A percentile compares a stretch with the other conserved stretches of the same genome.
Evolutionary conservation across 2,888 invertebrate genomes (phyloP).

Genomic region (Branchellion lobata): DNA sequence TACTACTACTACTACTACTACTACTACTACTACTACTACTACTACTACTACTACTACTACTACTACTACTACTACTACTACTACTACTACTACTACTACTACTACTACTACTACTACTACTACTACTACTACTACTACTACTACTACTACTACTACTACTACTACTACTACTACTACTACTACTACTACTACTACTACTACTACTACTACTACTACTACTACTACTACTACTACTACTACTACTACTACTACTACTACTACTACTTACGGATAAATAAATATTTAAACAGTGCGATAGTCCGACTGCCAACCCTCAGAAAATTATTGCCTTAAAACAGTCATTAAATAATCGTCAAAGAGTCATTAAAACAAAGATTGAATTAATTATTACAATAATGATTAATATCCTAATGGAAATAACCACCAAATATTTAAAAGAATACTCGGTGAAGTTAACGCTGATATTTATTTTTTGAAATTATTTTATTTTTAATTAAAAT

Average conservation of each 20-base stretch:
- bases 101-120: conserved; percentile 28
- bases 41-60: conserved; percentile 19
- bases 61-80: conserved; percentile 26
- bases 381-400: too few relatives aligned
- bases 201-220: conserved; percentile 38
- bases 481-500: too few relatives aligned
- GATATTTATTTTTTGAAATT: too few relatives aligned
- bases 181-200: conserved; percentile 16
- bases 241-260: conserved; percentile 29
- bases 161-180: conserved; percentile 33
- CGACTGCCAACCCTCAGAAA: too few relatives aligned
- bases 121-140: conserved; percentile 25
- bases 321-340: too few relatives aligned
- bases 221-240: conserved; percentile 28
- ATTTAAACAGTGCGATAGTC: too few relatives aligned
- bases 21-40: conserved; percentile 28
- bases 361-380: too few relatives aligned
- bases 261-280: too few relatives aligned
- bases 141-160: conserved; percentile 31
- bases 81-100: conserved; percentile 19
- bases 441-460: too few relatives aligned
- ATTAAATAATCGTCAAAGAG: too few relatives aligned
- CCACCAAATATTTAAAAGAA: too few relatives aligned
- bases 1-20: conserved; percentile 8
- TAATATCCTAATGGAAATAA: too few relatives aligned